Evolutionary conservation across 64 coral and sea anemone species (phyloP).

Genomic region (Stichodactyla helianthus): DNA sequence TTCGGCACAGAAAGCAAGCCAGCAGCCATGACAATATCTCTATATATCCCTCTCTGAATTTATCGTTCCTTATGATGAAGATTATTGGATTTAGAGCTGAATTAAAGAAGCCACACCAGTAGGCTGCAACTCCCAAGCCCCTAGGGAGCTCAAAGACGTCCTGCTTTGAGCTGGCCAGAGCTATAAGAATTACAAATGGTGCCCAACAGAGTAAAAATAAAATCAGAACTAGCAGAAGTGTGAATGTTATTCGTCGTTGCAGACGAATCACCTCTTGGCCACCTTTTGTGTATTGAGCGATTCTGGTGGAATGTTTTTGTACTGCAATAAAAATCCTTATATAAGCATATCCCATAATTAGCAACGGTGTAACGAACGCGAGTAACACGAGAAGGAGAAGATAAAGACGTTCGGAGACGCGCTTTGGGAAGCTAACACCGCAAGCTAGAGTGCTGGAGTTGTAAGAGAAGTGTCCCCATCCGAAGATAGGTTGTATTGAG

Average conservation of each 20-base stretch:
- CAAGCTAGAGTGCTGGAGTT: slow-evolving; percentile 82
- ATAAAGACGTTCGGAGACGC: slow-evolving; percentile 54
- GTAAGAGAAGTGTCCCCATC: slow-evolving; percentile 83
- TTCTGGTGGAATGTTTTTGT: slow-evolving; percentile 61
- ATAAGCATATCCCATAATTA: slow-evolving; percentile 83
- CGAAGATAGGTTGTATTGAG: slow-evolving; percentile 56
- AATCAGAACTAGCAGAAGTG: slow-evolving; percentile 66
- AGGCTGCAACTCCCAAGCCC: slow-evolving; percentile 76
- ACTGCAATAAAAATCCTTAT: slow-evolving; percentile 78
- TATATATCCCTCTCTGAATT: slow-evolving; percentile 80
- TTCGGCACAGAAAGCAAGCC: not conserved
- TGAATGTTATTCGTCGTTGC: slow-evolving; percentile 78
- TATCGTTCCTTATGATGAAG: slow-evolving; percentile 84
- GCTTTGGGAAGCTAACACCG: slow-evolving; percentile 52
- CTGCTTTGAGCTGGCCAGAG: slow-evolving; percentile 47
- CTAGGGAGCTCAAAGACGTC: slow-evolving; percentile 57
- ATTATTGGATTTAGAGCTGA: slow-evolving; percentile 79
- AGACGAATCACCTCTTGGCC: slow-evolving; percentile 74
- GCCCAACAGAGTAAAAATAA: slow-evolving; percentile 83
- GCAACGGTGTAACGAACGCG: slow-evolving; percentile 58
- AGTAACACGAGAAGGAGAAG: slow-evolving; percentile 60
- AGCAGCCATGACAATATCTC: slow-evolving; percentile 60
- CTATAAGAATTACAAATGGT: slow-evolving; percentile 70
- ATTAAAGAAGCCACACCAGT: slow-evolving; percentile 87
- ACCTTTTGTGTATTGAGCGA: slow-evolving; percentile 63